Base-by-base conservation (phyloP, 2,113 vertebrate genomes). In the Ailuropoda melanoleuca region DNA sequence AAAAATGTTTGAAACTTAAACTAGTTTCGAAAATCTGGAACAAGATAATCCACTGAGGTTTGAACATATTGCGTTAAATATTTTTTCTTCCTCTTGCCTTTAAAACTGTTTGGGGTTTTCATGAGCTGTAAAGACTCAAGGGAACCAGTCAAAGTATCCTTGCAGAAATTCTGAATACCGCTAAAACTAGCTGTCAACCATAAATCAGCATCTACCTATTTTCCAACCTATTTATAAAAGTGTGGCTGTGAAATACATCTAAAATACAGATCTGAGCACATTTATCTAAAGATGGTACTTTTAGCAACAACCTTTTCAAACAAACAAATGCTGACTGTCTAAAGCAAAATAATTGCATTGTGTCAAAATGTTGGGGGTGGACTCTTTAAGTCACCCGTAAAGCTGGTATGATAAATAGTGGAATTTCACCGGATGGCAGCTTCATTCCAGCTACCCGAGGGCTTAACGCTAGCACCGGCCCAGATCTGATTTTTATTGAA, bases 141-240 rank as follows among this genome's bases (percentile, higher is more conserved):
- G 84, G 93, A 97, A 90, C 23, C 23, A 97, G 55, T 88, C 91
- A 97, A 95, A 97, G 92, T 93, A 95, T 74, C 90, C 12, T 97
- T 80, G 50, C 43, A 98, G 95, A 96, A 97, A 72, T 8, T 97
- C 91, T 97, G 92, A 98, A 68, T 13, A 39, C 56, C 88, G 84
- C 58, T 96, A 84, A 93, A 96, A 97, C 82, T 77, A 95, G 72
- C 95, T 97, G 96, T 94, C 92, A 97, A 91, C 90, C 75, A 90
- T 87, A 50, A 92, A 97, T 80, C 77, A 72, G 68, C 97, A 80
- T 93, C 86, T 86, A 94, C 90, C 97, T 97, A 92, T 95, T 97
- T 96, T 95, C 95, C 50, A 37, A 94, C 50, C 77, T 96, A 78
- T 81, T 91, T 72, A 93, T 56, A 55, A 80, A 97, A 93, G 56